phyloP scores from a whole-genome alignment of 1,140 invertebrate species.

The Melitaea cinxia region DNA sequence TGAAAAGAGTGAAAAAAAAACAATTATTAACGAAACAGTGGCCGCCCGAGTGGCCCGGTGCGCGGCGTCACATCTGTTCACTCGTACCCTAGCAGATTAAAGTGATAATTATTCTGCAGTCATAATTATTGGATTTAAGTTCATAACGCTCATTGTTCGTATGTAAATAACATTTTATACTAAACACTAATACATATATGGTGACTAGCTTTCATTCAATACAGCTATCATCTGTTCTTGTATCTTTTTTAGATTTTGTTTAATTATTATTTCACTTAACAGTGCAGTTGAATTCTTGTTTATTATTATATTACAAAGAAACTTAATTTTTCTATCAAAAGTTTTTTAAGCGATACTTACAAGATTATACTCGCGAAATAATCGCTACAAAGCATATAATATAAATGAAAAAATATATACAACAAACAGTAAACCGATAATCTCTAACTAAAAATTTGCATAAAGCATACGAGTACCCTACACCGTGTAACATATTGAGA shows the following conservation, averaged over 20 bases:
- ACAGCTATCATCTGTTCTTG: no score
- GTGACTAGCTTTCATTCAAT: no score
- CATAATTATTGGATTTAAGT: constrained; percentile 77
- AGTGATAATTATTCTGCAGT: constrained; percentile 76
- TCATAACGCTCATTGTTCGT: constrained; percentile 49
- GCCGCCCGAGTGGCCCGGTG: constrained; percentile 73
- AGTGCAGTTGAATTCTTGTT: no score
- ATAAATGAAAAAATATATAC: background rate
- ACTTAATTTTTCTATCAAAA: no score
- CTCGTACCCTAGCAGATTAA: constrained; percentile 64
- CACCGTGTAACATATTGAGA: constrained; percentile 48
- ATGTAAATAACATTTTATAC: constrained; percentile 15
- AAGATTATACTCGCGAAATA: no score
- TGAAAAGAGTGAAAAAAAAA: constrained; percentile 70
- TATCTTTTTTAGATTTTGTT: no score
- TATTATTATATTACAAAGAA: no score
- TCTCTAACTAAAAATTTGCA: constrained; percentile 6
- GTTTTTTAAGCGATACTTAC: no score
- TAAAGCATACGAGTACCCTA: constrained; percentile 8
- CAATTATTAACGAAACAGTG: constrained; percentile 79
- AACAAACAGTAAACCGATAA: background rate
- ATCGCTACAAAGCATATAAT: no score
- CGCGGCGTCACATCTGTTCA: constrained; percentile 71
- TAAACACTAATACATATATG: constrained; percentile 5
- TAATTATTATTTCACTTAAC: no score